phyloP scores from a whole-genome alignment of 2,113 vertebrate species.

The Prionailurus bengalensis region DNA sequence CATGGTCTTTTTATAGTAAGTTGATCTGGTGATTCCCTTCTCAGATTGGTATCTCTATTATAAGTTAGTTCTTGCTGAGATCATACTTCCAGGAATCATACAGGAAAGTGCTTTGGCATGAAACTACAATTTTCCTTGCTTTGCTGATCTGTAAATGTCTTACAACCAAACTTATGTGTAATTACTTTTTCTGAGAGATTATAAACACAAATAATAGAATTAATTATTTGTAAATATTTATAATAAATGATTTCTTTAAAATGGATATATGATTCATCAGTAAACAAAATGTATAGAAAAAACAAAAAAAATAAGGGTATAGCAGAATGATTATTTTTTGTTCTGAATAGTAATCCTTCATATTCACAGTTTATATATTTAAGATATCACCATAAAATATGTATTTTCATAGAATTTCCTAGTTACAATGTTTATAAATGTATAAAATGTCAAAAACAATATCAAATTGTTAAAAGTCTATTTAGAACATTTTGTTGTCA shows the following conservation, averaged over 20 bases:
- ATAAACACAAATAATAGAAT: constrained; percentile 8
- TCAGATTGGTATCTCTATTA: background rate
- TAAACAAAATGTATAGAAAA: background rate
- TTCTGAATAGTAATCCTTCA: constrained; percentile 28
- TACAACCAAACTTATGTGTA: background rate
- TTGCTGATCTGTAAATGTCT: background rate
- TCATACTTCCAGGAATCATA: background rate
- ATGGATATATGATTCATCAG: background rate
- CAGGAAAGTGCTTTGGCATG: background rate
- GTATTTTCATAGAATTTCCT: constrained; percentile 11
- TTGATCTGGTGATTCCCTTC: background rate
- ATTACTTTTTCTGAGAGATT: constrained; percentile 20
- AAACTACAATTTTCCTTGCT: constrained; percentile 29
- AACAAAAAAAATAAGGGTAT: background rate
- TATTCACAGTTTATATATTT: constrained; percentile 1
- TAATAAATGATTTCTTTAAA: background rate
- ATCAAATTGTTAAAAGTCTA: background rate
- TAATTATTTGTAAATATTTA: constrained; percentile 45
- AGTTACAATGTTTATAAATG: background rate
- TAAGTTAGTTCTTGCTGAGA: constrained; percentile 29
- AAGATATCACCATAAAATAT: constrained; percentile 43
- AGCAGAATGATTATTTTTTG: background rate
- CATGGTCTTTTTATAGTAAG: background rate
- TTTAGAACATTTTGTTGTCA: background rate
- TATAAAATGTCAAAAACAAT: background rate